A percentile compares a stretch with the other conserved stretches of the same genome.
These are phyloP conservation scores for Agapostemon virescens DNA, from an alignment of 2,888 invertebrate genomes.

Conservation along the genomic window DNA sequence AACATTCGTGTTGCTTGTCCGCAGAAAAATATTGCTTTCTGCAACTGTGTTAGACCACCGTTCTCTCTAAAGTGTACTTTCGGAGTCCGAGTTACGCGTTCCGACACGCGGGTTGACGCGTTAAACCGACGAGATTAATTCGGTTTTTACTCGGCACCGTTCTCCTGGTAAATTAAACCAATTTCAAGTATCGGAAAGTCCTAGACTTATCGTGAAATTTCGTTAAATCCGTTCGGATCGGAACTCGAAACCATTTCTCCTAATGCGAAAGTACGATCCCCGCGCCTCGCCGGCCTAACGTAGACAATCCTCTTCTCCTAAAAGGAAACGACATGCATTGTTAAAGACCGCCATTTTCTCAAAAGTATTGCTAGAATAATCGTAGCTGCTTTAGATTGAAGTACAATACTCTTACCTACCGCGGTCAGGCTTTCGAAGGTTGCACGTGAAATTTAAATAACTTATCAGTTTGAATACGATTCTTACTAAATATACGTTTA, in stretches of 20 bases:
- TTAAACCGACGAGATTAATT: conserved; percentile 39
- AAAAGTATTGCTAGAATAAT: conserved; percentile 3
- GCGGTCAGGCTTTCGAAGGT: background rate
- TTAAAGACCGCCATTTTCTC: background rate
- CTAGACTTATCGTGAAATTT: background rate
- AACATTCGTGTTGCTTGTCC: conserved; percentile 13
- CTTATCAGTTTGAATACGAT: background rate
- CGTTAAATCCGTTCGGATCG: background rate
- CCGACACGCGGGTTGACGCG: background rate
- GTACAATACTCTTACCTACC: background rate
- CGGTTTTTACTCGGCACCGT: background rate
- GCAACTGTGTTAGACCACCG: conserved; percentile 3
- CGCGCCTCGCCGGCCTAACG: background rate
- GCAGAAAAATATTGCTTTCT: conserved; percentile 37
- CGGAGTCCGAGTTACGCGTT: background rate
- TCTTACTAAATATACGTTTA: background rate
- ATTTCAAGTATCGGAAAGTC: background rate
- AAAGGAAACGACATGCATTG: background rate
- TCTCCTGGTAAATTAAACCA: background rate
- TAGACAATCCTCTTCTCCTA: background rate
- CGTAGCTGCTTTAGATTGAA: background rate
- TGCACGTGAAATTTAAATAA: background rate
- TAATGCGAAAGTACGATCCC: background rate
- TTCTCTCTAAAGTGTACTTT: conserved; percentile 4
- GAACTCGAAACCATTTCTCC: background rate